Evolutionary conservation across 1,140 invertebrate genomes (phyloP).

Genomic region (Lucilia cuprina): DNA sequence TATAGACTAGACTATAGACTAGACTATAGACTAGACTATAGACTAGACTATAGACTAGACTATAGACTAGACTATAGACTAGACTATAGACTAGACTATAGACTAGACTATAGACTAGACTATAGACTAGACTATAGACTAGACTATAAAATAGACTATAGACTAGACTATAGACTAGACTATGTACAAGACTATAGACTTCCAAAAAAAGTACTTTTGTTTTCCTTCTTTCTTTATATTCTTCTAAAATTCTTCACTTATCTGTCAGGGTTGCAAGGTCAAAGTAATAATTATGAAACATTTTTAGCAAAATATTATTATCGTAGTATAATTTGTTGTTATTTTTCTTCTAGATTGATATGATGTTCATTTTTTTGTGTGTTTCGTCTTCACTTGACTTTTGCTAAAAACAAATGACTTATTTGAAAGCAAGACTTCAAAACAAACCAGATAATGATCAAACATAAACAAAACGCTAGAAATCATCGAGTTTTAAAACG

Average conservation of each 20-base stretch:
- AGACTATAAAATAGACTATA: too few species aligned
- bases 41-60: too few species aligned
- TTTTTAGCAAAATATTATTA: slow-evolving; percentile 5
- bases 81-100: too few species aligned
- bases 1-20: too few species aligned
- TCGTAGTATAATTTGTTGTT: not conserved
- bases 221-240: too few species aligned
- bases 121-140: too few species aligned
- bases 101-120: too few species aligned
- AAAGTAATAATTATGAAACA: slow-evolving; percentile 13
- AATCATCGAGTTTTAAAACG: not conserved
- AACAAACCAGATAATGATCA: not conserved
- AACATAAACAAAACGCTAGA: not conserved
- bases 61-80: too few species aligned
- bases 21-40: too few species aligned
- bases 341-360: not conserved
- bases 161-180: too few species aligned
- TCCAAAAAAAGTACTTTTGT: too few species aligned
- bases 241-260: not conserved
- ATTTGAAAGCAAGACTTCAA: not conserved
- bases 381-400: not conserved
- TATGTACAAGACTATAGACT: too few species aligned
- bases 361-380: not conserved
- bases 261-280: not conserved
- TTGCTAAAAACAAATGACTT: not conserved